Evolutionary conservation across 2,113 vertebrate species (phyloP), one percentile per base, ranked within the genome.

Genomic region (Aspiorhynchus laticeps): DNA sequence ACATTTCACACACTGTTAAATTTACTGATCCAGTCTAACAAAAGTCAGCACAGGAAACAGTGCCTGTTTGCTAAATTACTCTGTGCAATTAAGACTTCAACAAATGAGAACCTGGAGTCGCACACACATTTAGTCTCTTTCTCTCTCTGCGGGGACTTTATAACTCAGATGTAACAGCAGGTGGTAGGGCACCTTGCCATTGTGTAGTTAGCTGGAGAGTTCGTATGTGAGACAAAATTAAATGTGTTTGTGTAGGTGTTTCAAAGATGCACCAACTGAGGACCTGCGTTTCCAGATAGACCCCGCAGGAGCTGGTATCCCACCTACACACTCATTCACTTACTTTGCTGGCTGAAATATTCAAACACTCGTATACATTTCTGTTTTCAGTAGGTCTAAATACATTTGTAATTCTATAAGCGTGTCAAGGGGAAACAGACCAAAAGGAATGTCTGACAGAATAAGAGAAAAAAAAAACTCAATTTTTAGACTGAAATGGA

Each of bases 181-280:
- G 61, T 82, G 87, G 69, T 48, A 19, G 80, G 85, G 53, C 48
- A 79, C 76, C 63, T 80, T 90, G 84, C 84, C 88, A 67, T 89
- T 84, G 78, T 88, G 86, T 53, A 79, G 87, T 63, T 85, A 87
- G 33, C 65, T 36, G 41, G 87, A 87, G 79, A 87, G 79, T 88
- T 91, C 33, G 76, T 87, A 91, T 88, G 80, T 81, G 69, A 79
- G 84, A 87, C 76, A 88, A 82, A 83, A 83, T 90, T 85, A 88
- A 92, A 90, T 90, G 86, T 79, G 84, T 90, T 90, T 87, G 85
- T 87, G 75, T 88, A 84, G 89, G 75, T 85, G 88, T 88, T 82
- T 93, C 89, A 93, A 94, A 93, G 90, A 93, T 92, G 92, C 89
- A 93, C 89, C 51, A 92, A 85, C 71, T 63, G 83, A 86, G 87